Evolutionary conservation across 2,113 vertebrate species (phyloP).

Genomic region (Actenoides lindsayi): DNA sequence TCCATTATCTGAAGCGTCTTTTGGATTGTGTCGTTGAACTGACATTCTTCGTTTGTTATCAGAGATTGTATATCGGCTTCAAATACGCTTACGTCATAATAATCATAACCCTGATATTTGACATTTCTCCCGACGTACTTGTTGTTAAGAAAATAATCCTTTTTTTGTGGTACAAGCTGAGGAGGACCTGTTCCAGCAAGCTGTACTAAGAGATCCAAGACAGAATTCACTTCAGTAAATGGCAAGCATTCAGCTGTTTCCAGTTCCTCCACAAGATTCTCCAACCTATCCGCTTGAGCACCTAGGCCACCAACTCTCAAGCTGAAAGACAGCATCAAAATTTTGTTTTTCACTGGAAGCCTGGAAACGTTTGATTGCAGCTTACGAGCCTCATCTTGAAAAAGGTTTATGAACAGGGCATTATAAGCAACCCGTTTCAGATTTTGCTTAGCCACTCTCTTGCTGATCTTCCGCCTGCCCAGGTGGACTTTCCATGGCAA

Average conservation of each 20-base stretch:
- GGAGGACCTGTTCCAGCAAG: conserved; percentile 89
- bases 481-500: conserved; percentile 81
- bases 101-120: conserved; percentile 85
- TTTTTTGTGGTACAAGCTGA: conserved; percentile 77
- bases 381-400: conserved; percentile 78
- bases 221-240: conserved; percentile 77
- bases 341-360: conserved; percentile 87
- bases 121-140: conserved; percentile 81
- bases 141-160: conserved; percentile 85
- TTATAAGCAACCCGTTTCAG: conserved; percentile 86
- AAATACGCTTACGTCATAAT: conserved; percentile 82
- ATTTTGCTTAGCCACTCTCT: conserved; percentile 72
- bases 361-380: conserved; percentile 52
- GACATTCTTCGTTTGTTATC: conserved; percentile 82
- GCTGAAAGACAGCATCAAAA: conserved; percentile 95
- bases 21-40: conserved; percentile 76
- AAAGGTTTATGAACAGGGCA: conserved; percentile 85
- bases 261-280: conserved; percentile 83
- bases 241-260: conserved; percentile 58
- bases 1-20: conserved; percentile 86
- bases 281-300: conserved; percentile 88
- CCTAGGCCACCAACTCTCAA: conserved; percentile 85
- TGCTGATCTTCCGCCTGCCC: conserved; percentile 70
- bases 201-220: conserved; percentile 88
- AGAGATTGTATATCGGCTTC: conserved; percentile 85